Base-by-base conservation (phyloP, 2,797 vertebrate genomes). In the Prionace glauca region DNA sequence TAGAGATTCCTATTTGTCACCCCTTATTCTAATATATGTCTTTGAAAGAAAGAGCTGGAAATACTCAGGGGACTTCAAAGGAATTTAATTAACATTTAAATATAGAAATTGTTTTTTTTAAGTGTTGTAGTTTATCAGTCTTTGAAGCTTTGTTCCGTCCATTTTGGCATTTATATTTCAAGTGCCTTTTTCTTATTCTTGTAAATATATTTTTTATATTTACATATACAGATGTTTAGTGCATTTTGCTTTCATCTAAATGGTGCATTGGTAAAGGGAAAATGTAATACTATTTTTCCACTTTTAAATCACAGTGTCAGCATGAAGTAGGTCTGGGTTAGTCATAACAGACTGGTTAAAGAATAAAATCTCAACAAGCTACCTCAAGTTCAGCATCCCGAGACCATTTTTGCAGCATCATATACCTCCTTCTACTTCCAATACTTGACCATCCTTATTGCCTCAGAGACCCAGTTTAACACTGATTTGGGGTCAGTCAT, bases 31-130 rank as follows among this genome's bases (percentile, higher is more conserved):
- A 94, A 94, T 94, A 32, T 95, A 95, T 56, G 93, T 95, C 93
- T 18, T 74, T 14, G 69, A 29, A 77, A 95, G 93, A 95, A 95
- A 95, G 93, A 72, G 29, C 56, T 95, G 71, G 93, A 95, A 95
- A 95, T 95, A 95, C 93, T 95, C 60, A 5, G 45, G 93, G 69
- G 41, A 65, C 20, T 95, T 74, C 93, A 95, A 95, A 95, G 45
- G 93, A 95, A 95, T 95, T 95, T 95, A 95, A 95, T 95, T 95
- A 95, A 95, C 93, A 95, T 95, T 95, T 95, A 95, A 95, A 95
- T 69, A 24, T 62, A 92, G 90, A 92, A 92, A 69, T 24, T 92
- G 90, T 77, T 74, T 95, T 95, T 94, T 74, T 77, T 16, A 94
- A 94, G 69, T 11, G 92, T 22, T 24, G 29, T 45, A 69, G 41